Conservation (phyloP, 2,888 invertebrate genomes). For the Hydroisotoma schaefferi region DNA sequence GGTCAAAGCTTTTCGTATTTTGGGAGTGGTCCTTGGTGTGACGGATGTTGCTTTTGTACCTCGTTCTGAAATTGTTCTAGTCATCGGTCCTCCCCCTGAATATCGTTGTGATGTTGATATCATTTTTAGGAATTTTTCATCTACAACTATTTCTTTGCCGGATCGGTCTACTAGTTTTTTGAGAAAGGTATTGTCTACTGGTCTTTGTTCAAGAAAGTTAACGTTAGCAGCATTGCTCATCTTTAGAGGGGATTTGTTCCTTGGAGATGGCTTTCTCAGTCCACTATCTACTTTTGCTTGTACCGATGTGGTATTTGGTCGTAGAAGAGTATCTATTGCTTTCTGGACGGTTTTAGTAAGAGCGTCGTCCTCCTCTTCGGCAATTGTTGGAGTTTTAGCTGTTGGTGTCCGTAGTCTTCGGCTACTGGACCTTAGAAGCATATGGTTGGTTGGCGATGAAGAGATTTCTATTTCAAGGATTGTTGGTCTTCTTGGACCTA, state of each 20-base stretch:
- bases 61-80: slow-evolving; percentile 13
- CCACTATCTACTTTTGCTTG: background rate
- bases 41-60: slow-evolving; percentile 16
- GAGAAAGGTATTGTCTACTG: too few species aligned
- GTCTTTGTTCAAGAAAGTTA: background rate
- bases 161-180: background rate
- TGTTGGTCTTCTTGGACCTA: background rate
- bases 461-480: background rate
- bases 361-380: slow-evolving; percentile 15
- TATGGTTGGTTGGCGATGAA: background rate
- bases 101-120: background rate
- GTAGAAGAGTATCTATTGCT: slow-evolving; percentile 12
- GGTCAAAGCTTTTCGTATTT: slow-evolving; percentile 16
- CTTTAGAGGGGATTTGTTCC: slow-evolving; percentile 11
- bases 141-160: background rate
- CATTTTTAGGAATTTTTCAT: too few species aligned
- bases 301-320: slow-evolving; percentile 5
- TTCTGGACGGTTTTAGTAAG: slow-evolving; percentile 4
- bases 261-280: background rate
- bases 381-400: slow-evolving; percentile 4
- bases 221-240: slow-evolving; percentile 17
- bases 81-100: background rate
- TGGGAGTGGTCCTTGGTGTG: slow-evolving; percentile 13
- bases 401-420: background rate
- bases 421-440: background rate